Percentiles rank a stretch among this genome's conserved stretches.
These are phyloP conservation scores for Bradynema listronoti DNA, from an alignment of 1,140 invertebrate genomes.

Conservation along the genomic window DNA sequence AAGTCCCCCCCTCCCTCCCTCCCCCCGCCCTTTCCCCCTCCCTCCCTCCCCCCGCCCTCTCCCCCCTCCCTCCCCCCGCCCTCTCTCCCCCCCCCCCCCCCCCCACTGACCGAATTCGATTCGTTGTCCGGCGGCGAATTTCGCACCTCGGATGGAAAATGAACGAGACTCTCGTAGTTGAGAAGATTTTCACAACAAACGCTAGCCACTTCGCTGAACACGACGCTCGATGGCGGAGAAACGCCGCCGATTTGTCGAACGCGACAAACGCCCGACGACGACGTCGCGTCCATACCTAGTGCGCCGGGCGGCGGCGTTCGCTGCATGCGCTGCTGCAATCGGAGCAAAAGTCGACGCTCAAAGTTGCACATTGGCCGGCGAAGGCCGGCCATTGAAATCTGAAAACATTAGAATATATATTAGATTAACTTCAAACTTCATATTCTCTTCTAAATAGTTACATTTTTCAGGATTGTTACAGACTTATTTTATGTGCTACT, in stretches of 20 bases:
- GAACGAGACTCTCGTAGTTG: constrained; percentile 38
- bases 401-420: constrained; percentile 21
- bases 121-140: background rate
- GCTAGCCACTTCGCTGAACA: constrained; percentile 45
- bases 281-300: background rate
- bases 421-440: too few relatives aligned
- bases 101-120: background rate
- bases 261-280: constrained; percentile 9
- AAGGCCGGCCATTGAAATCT: constrained; percentile 31
- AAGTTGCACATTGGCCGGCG: constrained; percentile 35
- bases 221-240: background rate
- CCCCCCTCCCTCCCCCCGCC: too few relatives aligned
- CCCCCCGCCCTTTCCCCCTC: too few relatives aligned
- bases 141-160: constrained; percentile 28
- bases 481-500: too few relatives aligned
- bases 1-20: background rate
- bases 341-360: constrained; percentile 20
- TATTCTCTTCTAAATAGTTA: too few relatives aligned
- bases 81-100: too few relatives aligned
- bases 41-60: too few relatives aligned
- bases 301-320: background rate
- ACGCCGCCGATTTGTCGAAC: constrained; percentile 10
- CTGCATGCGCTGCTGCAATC: constrained; percentile 21
- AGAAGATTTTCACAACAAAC: constrained; percentile 51
- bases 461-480: too few relatives aligned